Evolutionary conservation across 1,140 invertebrate genomes (phyloP).

Genomic region (Apocrypta bakeri): DNA sequence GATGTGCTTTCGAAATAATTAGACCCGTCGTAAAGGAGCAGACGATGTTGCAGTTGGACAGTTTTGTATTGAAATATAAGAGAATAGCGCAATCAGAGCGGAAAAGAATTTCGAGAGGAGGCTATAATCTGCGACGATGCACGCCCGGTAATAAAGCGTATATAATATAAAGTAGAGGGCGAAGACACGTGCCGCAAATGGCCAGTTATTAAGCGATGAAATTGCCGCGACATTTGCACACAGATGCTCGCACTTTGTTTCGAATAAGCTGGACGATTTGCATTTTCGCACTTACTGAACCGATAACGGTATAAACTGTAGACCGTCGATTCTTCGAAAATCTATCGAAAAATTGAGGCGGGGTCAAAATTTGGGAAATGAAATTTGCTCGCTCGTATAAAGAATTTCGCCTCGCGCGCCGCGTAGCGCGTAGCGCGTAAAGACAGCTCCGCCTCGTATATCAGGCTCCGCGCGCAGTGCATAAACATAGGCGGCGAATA

Average conservation of each 20-base stretch:
- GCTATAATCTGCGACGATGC: neutral
- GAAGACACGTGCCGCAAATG: conserved; percentile 62
- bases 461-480: neutral
- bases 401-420: no score
- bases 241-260: conserved; percentile 58
- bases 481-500: conserved; percentile 49
- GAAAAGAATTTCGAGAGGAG: neutral
- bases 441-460: neutral
- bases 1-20: neutral
- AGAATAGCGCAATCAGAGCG: neutral
- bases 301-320: neutral
- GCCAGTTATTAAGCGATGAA: conserved; percentile 63
- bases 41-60: neutral
- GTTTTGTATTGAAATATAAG: neutral
- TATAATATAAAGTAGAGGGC: conserved; percentile 1
- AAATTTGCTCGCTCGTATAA: no score
- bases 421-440: neutral
- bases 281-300: conserved; percentile 42
- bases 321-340: neutral
- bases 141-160: neutral
- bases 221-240: conserved; percentile 63
- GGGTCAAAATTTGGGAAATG: no score
- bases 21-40: neutral
- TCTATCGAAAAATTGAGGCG: no score
- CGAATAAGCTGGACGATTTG: conserved; percentile 51